Conservation (phyloP, 2,888 invertebrate species). For the Allygus modestus region DNA sequence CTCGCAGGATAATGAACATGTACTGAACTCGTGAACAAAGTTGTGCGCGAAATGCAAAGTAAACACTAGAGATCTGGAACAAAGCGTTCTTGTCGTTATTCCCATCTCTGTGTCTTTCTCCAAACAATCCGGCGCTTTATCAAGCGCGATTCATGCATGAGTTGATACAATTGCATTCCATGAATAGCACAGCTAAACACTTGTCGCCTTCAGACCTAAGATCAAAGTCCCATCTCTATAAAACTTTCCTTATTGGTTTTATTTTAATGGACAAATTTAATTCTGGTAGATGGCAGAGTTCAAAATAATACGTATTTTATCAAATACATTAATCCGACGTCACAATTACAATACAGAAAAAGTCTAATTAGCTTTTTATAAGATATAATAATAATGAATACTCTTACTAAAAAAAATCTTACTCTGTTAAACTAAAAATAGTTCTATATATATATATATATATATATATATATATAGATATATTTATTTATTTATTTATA, state of each 20-base stretch:
- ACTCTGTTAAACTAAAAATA: too few species aligned
- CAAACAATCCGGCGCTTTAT: conserved; percentile 34
- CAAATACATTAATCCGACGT: too few species aligned
- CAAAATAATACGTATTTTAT: too few species aligned
- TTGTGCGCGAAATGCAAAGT: conserved; percentile 2
- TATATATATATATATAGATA: too few species aligned
- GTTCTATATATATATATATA: too few species aligned
- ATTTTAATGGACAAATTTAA: not conserved
- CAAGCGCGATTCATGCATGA: conserved; percentile 35
- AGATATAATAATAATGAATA: too few species aligned
- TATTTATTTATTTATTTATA: too few species aligned
- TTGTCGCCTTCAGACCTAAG: not conserved
- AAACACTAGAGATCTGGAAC: conserved; percentile 8
- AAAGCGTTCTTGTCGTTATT: conserved; percentile 15
- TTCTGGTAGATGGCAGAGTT: not conserved
- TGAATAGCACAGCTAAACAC: conserved; percentile 25
- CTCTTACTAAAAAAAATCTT: too few species aligned
- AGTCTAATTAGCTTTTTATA: too few species aligned
- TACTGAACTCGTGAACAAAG: too few species aligned
- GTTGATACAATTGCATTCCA: conserved; percentile 37
- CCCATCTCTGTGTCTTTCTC: conserved; percentile 41
- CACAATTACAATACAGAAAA: too few species aligned
- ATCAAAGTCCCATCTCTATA: not conserved
- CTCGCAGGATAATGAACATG: too few species aligned
- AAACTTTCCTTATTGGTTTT: not conserved